Percentiles rank a stretch among this genome's conserved stretches.
phyloP scores from a whole-genome alignment of 1,140 invertebrate genomes.

The Zaprionus capensis region DNA sequence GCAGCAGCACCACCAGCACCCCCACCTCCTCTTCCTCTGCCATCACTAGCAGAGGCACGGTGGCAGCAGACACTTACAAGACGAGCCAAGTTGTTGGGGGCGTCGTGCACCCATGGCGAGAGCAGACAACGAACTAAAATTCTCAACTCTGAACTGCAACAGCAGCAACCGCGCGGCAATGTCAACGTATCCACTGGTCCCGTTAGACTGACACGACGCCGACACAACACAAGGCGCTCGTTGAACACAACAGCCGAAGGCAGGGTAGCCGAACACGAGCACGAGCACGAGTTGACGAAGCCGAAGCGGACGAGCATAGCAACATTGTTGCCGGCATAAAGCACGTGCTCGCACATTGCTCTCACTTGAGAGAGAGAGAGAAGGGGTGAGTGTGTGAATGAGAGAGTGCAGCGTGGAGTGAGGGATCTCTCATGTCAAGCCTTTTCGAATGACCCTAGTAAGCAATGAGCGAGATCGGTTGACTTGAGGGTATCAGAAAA shows the following conservation, averaged over 20 bases:
- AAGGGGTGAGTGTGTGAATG: background rate
- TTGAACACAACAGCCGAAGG: background rate
- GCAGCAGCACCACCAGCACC: constrained; percentile 14
- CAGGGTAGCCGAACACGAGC: background rate
- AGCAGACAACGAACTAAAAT: constrained; percentile 12
- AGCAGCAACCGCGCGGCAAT: constrained; percentile 39
- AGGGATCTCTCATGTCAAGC: too few species aligned
- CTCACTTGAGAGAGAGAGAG: background rate
- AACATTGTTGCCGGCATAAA: constrained; percentile 34
- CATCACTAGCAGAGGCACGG: constrained; percentile 1
- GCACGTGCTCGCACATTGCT: background rate
- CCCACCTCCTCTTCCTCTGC: background rate
- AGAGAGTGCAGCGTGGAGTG: background rate
- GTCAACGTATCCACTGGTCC: constrained; percentile 71
- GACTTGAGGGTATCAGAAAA: too few species aligned
- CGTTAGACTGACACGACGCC: constrained; percentile 53
- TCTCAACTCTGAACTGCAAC: background rate
- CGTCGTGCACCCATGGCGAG: constrained; percentile 30
- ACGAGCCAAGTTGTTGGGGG: constrained; percentile 19
- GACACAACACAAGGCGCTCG: constrained; percentile 18
- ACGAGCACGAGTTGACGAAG: too few species aligned
- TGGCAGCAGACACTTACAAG: constrained; percentile 30
- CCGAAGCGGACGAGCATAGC: constrained; percentile 3
- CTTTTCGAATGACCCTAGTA: too few species aligned
- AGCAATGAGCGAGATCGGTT: too few species aligned